Base-by-base conservation (phyloP, 2,797 vertebrate species). In the Gambelia wislizenii region DNA sequence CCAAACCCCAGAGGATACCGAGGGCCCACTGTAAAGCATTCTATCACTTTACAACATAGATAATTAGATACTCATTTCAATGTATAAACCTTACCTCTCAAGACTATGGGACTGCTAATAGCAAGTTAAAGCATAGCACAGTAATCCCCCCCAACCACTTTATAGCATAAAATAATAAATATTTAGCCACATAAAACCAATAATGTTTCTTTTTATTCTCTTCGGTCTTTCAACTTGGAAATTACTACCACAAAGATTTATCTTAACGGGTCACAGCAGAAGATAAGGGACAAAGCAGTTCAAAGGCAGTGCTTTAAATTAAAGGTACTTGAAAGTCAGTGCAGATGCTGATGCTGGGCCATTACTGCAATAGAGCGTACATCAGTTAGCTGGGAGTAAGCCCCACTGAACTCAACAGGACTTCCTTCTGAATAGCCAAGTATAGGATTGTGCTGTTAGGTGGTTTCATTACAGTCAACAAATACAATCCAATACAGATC, bases 401-500 rank as follows among this genome's bases (percentile, higher is more conserved):
- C 9, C n/a, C 44, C 59, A 49, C 30, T 69, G 5, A 44, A 84
- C 74, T 89, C 79, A 76, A 44, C 39, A 33, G 30, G 64, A 33
- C 2, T 67, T 33, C 64, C 64, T 67, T 67, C 10, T 67, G 64
- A 67, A 67, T 33, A 82, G 61, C 27, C 39, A 33, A 42, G 30
- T 64, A 89, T 56, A 90, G 64, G 76, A 84, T 25, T 84, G 56
- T 56, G 64, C 49, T 54, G 30, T 70, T 36, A 2, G 42, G 36
- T 93, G 42, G 47, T 89, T 93, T 77, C 14, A 85, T 61, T 79
- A 69, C 84, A 90, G 89, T 14, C 18, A 90, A 77, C 39, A 87
- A 93, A 89, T 20, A 39, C 0, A 69, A 83, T 75, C 5, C 36
- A 85, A 36, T 10, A 14, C 0, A 25, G 76, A 64, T 9, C n/a